Conservation (phyloP, 2,113 vertebrate genomes). For the Arenaria interpres region DNA sequence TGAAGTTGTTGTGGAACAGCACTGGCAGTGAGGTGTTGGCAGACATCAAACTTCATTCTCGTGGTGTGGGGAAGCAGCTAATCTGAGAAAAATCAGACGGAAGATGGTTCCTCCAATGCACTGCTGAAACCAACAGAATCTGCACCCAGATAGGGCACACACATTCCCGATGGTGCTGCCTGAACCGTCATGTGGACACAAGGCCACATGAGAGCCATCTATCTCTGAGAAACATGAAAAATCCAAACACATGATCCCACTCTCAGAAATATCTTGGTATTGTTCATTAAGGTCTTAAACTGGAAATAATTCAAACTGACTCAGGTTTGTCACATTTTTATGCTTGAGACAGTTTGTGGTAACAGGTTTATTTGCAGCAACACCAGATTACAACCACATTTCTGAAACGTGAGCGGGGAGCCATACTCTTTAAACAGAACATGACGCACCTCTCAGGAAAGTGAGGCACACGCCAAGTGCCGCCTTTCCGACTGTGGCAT, state of each 20-base stretch:
- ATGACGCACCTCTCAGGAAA: not conserved
- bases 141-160: rapidly evolving
- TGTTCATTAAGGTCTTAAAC: not conserved
- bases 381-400: not conserved
- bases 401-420: not conserved
- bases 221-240: not conserved
- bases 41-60: not conserved
- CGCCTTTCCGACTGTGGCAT: not conserved
- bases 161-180: not conserved
- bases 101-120: not conserved
- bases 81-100: not conserved
- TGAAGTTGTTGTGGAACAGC: not conserved
- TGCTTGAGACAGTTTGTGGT: not conserved
- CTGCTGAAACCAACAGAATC: not conserved
- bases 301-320: not conserved
- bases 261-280: not conserved
- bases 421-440: not conserved
- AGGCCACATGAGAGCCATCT: not conserved
- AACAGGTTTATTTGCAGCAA: not conserved
- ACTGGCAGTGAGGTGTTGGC: not conserved
- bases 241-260: not conserved
- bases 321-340: not conserved
- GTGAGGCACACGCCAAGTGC: not conserved
- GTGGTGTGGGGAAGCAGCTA: not conserved
- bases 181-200: not conserved